A percentile compares a stretch with the other conserved stretches of the same genome.
phyloP scores from a whole-genome alignment of 2,113 vertebrate species.

The Nibea coibor region DNA sequence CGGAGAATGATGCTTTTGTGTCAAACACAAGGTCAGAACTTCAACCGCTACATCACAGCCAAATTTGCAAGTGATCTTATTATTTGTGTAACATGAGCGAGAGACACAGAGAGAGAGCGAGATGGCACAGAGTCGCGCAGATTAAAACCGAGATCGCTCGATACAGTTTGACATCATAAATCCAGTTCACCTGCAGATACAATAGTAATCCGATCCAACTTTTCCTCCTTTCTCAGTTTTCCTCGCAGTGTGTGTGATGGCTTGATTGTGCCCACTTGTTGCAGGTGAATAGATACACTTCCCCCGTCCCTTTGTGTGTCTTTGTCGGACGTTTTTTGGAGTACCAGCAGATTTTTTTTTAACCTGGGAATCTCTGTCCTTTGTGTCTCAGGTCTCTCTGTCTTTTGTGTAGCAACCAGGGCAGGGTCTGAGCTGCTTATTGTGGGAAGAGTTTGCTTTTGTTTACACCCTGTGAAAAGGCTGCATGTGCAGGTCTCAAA shows the following conservation, averaged over 20 bases:
- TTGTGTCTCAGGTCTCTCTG: constrained; percentile 71
- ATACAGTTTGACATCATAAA: constrained; percentile 35
- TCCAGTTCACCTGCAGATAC: constrained; percentile 45
- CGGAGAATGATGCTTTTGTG: constrained; percentile 33
- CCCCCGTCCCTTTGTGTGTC: constrained; percentile 48
- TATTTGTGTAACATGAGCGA: constrained; percentile 22
- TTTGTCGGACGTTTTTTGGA: constrained; percentile 48
- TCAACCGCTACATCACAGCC: neutral
- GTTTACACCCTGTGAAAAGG: constrained; percentile 62
- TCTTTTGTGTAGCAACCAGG: constrained; percentile 71
- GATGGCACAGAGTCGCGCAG: constrained; percentile 40
- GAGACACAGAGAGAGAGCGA: neutral
- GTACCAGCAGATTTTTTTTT: constrained; percentile 30
- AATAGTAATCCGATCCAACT: constrained; percentile 48
- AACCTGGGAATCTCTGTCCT: constrained; percentile 61
- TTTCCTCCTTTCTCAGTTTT: constrained; percentile 59
- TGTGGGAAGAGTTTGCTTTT: constrained; percentile 66
- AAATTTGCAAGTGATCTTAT: constrained; percentile 28
- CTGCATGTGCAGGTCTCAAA: constrained; percentile 27
- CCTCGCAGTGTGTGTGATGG: constrained; percentile 30
- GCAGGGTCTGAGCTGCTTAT: constrained; percentile 64
- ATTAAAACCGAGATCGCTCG: constrained; percentile 76
- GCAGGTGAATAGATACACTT: constrained; percentile 51
- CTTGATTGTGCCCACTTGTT: constrained; percentile 61
- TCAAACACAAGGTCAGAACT: constrained; percentile 40